Percentiles rank a stretch among this genome's conserved stretches.
These are phyloP conservation scores for Muscina levida DNA, from an alignment of 2,888 invertebrate species.

Conservation along the genomic window DNA sequence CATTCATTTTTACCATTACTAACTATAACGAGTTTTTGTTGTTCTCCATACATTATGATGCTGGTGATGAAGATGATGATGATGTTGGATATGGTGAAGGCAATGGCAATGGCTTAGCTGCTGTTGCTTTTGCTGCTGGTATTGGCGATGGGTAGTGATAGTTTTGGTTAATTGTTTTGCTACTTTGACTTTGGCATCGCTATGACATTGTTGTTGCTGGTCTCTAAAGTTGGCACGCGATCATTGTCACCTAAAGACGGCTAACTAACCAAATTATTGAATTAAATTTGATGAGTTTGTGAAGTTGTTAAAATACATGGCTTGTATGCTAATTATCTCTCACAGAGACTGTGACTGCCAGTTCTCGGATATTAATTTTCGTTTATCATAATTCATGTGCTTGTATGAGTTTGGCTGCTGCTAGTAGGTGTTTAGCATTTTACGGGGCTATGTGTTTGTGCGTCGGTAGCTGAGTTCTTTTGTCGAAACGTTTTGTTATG, in stretches of 20 bases:
- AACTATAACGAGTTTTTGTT: slow-evolving; percentile 43
- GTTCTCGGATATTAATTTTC: not conserved
- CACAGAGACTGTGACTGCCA: not conserved
- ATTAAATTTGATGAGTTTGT: slow-evolving; percentile 48
- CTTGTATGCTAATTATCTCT: slow-evolving; percentile 48
- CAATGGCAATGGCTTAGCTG: not conserved
- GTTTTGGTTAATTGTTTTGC: slow-evolving; percentile 13
- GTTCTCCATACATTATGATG: slow-evolving; percentile 7
- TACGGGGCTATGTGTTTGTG: slow-evolving; percentile 53
- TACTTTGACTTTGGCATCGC: not conserved
- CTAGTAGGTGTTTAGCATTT: no score
- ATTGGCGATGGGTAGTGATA: not conserved
- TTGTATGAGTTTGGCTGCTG: slow-evolving; percentile 51
- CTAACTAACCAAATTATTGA: slow-evolving; percentile 23
- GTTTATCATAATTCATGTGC: not conserved
- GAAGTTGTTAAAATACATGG: slow-evolving; percentile 45
- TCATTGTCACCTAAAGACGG: slow-evolving; percentile 34
- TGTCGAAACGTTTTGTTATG: slow-evolving; percentile 76
- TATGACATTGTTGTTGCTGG: slow-evolving; percentile 8
- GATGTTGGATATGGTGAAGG: slow-evolving; percentile 10
- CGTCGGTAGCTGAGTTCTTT: slow-evolving; percentile 74
- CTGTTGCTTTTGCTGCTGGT: not conserved
- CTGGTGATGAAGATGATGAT: not conserved
- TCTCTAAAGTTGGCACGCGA: slow-evolving; percentile 50
- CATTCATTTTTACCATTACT: not conserved